Base-by-base conservation (phyloP, 1,140 invertebrate genomes). In the Drosophila gunungcola region DNA sequence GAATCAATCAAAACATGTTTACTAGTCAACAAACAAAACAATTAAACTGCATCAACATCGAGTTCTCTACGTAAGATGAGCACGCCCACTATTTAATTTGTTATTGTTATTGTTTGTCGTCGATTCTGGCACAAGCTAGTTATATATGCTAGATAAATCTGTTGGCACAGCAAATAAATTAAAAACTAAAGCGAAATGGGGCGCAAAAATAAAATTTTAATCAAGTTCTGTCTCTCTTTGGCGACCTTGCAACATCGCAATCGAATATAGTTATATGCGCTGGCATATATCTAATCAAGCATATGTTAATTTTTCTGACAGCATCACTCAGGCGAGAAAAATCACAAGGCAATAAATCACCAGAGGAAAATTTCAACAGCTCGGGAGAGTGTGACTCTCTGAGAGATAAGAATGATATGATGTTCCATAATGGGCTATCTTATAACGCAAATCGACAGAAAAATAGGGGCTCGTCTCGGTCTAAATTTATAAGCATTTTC, bases 91-190 rank as follows among this genome's bases (percentile, higher is more conserved):
- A 73, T 80, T 68, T 64, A 42, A 55, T 54, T 78, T 79, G 57
- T 78, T 74, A 13, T 70, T 79, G 43, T 34, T 62, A 25, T 54
- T 58, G 56, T 53, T 39, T 34, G 36, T 5, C 64, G 16, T 48
- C 25, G 45, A 11, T 78, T 54, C 61, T 70, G 49, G 55, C 82
- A 72, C 58, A 76, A 88, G 83, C 83, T 83, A 80, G 70, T 82
- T 83, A 60, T 60, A 63, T 61, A 69, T 79, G 60, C 79, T 79
- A 76, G 83, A 82, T 53, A 65, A 49, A 81, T 85, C 41, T 58
- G 65, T 76, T 83, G 80, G 80, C 62, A 80, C 42, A 42, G 69
- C 38, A 61, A 77, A 85, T 88, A 65, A 82, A 86, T 82, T 86
- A 88, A 79, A 64, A 78, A 43, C 43, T 62, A 27, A 75, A 76